phyloP scores from a whole-genome alignment of 35 echinoderm and acorn worm species.

The Heliocidaris erythrogramma region DNA sequence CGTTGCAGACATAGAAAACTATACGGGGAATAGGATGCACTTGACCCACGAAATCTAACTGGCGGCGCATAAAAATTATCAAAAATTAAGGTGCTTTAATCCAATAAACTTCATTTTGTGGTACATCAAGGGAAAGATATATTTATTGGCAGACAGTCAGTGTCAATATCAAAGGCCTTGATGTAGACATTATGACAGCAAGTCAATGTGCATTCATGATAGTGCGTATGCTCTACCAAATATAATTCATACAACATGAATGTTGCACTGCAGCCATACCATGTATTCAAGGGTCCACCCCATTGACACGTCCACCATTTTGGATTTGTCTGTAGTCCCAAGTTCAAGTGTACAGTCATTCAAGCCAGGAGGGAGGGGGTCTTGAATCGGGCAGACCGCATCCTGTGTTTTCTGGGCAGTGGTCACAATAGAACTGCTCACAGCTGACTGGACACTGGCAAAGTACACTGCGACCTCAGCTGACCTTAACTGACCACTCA shows the following conservation, averaged over 20 bases:
- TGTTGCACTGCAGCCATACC: conserved; percentile 23
- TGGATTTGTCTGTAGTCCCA: conserved; percentile 36
- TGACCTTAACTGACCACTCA: conserved; percentile 45
- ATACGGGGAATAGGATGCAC: conserved; percentile 14
- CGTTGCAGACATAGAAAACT: background rate
- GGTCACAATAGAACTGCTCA: conserved; percentile 11
- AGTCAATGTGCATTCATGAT: background rate
- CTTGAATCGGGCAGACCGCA: background rate
- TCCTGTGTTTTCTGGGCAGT: conserved; percentile 25
- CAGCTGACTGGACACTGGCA: conserved; percentile 37
- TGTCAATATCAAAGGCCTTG: background rate
- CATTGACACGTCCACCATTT: conserved; percentile 42
- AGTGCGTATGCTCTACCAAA: background rate
- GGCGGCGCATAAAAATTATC: background rate
- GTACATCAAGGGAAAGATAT: background rate
- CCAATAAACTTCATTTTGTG: background rate
- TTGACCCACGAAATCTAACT: conserved; percentile 41
- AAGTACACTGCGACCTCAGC: conserved; percentile 44
- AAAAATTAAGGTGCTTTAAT: background rate
- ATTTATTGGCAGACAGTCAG: background rate
- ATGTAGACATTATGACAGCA: background rate
- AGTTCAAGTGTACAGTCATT: conserved; percentile 33
- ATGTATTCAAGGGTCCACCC: conserved; percentile 27
- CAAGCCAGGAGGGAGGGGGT: background rate
- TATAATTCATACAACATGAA: conserved; percentile 41